These are phyloP conservation scores for Clitarchus hookeri DNA, from an alignment of 2,888 invertebrate genomes.

Conservation along the genomic window DNA sequence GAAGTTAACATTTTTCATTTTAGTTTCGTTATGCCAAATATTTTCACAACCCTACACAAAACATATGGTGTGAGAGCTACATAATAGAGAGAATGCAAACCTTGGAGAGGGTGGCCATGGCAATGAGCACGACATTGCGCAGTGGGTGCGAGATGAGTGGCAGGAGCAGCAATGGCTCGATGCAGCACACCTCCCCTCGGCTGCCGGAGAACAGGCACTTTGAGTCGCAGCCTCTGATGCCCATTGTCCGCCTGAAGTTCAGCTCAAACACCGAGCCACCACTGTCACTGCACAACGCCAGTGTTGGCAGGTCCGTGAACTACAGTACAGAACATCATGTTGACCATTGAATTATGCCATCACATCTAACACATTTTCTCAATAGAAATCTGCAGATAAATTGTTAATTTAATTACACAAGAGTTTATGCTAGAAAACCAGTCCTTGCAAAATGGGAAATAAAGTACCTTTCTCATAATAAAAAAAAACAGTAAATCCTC, in stretches of 20 bases:
- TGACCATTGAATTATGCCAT: no score
- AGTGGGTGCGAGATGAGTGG: constrained; percentile 66
- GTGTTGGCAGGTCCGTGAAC: constrained; percentile 73
- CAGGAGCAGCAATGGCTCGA: constrained; percentile 68
- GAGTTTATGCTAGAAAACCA: no score
- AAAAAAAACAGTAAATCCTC: no score
- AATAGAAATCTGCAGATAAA: no score
- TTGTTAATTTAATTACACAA: no score
- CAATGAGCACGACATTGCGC: constrained; percentile 77
- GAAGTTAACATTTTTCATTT: no score
- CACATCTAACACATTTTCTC: no score
- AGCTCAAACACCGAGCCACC: constrained; percentile 96
- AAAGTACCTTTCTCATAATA: no score
- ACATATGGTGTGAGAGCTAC: neutral
- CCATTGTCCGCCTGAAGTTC: constrained; percentile 84
- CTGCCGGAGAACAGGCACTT: constrained; percentile 97
- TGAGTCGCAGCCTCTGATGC: constrained; percentile 85
- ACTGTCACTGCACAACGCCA: constrained; percentile 85
- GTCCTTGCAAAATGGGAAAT: no score
- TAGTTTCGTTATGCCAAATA: no score
- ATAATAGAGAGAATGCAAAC: constrained; percentile 54
- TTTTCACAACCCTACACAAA: no score
- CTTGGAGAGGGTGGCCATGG: constrained; percentile 92
- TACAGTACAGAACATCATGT: constrained; percentile 46
- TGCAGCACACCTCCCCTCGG: constrained; percentile 86